Evolutionary conservation across 2,797 vertebrate genomes (phyloP).

Genomic region (Anabas testudineus): DNA sequence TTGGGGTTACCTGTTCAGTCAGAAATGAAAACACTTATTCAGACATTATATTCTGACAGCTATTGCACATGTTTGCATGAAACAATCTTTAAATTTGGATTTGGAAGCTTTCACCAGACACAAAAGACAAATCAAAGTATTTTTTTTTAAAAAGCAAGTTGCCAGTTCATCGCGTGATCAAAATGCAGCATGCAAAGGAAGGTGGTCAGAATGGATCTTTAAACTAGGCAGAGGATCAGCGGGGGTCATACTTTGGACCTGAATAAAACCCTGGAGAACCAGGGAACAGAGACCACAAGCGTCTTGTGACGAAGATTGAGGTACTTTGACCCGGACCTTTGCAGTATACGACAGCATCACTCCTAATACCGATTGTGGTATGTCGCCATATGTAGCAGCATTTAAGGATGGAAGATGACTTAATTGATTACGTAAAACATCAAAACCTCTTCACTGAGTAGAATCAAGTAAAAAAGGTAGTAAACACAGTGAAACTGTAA

Average conservation of each 20-base stretch:
- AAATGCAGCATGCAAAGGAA: constrained; percentile 21
- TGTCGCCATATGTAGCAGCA: constrained; percentile 44
- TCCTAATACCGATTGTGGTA: no score
- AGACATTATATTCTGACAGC: not conserved
- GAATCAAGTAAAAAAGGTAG: constrained; percentile 99
- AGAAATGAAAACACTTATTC: not conserved
- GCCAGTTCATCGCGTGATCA: not conserved
- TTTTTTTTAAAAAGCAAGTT: constrained; percentile 12
- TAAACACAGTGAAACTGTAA: constrained; percentile 98
- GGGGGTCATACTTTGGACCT: constrained; percentile 86
- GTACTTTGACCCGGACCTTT: constrained; percentile 88
- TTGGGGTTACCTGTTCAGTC: not conserved
- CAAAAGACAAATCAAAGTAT: not conserved
- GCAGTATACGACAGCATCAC: no score
- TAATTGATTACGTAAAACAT: no score
- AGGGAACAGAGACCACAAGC: constrained; percentile 85
- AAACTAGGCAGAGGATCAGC: constrained; percentile 16
- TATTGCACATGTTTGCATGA: not conserved
- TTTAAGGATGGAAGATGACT: constrained; percentile 24
- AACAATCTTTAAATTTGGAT: not conserved
- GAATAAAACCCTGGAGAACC: constrained; percentile 79
- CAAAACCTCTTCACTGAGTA: no score
- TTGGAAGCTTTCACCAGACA: constrained; percentile 8
- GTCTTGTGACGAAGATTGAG: constrained; percentile 85
- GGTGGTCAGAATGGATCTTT: constrained; percentile 19